Percentiles rank a stretch among this genome's conserved stretches.
phyloP scores from a whole-genome alignment of 2,113 vertebrate species.

The Acrocephalus kingi region DNA sequence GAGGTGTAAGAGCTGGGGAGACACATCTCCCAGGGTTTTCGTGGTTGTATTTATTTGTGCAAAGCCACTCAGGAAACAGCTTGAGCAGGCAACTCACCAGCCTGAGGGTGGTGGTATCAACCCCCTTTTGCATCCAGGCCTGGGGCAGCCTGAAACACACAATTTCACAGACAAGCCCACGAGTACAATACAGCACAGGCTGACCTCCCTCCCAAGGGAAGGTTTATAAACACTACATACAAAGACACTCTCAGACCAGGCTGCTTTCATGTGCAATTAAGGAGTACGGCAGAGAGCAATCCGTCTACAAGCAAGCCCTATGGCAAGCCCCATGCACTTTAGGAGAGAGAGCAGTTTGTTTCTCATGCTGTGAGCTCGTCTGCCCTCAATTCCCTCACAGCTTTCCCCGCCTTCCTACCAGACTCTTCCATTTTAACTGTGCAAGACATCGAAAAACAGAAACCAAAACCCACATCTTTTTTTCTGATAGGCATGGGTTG shows the following conservation, averaged over 20 bases:
- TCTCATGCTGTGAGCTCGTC: not conserved
- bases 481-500: not conserved
- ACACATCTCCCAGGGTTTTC: not conserved
- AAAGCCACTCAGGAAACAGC: not conserved
- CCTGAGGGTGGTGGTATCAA: not conserved
- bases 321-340: not conserved
- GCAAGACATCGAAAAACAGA: not conserved
- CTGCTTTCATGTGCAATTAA: not conserved
- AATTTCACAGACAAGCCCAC: not conserved
- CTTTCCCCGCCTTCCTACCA: not conserved
- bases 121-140: not conserved
- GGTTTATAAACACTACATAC: not conserved
- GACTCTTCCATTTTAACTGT: not conserved
- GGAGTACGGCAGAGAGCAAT: not conserved
- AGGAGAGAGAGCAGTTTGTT: not conserved
- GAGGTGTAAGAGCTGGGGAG: not conserved
- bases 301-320: not conserved
- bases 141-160: not conserved
- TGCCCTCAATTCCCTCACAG: not conserved
- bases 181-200: not conserved
- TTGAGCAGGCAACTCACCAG: not conserved
- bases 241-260: not conserved
- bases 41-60: not conserved
- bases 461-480: not conserved
- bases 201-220: not conserved